Percentiles rank a stretch among this genome's conserved stretches.
These are phyloP conservation scores for Ancistrus triradiatus DNA, from an alignment of 2,113 vertebrate genomes.

Conservation along the genomic window DNA sequence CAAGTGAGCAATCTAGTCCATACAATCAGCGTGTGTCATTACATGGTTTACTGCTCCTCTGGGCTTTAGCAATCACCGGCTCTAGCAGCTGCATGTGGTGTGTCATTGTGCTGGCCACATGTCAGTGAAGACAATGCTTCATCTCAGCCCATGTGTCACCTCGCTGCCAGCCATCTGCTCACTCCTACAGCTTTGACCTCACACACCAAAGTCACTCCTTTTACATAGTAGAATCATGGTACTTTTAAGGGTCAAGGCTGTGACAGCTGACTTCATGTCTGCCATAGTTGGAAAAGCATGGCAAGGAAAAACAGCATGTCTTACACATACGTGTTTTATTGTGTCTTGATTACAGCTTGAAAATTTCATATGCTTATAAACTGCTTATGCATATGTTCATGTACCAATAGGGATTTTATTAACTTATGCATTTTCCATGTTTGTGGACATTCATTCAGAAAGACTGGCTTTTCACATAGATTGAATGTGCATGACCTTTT, in stretches of 20 bases:
- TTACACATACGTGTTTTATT: too few relatives aligned
- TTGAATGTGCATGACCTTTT: too few relatives aligned
- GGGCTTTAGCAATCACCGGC: not conserved
- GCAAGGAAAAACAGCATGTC: too few relatives aligned
- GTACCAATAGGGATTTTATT: too few relatives aligned
- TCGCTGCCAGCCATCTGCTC: constrained; percentile 38
- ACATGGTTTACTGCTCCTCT: not conserved
- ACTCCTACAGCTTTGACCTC: constrained; percentile 30
- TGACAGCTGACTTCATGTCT: constrained; percentile 8
- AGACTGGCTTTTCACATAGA: too few relatives aligned
- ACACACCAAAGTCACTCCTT: constrained; percentile 15
- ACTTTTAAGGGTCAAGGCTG: not conserved
- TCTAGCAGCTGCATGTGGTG: constrained; percentile 10
- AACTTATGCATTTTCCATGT: too few relatives aligned
- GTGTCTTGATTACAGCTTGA: too few relatives aligned
- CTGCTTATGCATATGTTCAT: too few relatives aligned
- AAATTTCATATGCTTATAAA: too few relatives aligned
- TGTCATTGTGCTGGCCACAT: constrained; percentile 23
- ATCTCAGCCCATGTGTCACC: constrained; percentile 17
- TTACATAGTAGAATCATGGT: not conserved
- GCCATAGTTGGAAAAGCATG: not conserved
- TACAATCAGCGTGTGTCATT: not conserved
- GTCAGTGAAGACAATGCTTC: constrained; percentile 15
- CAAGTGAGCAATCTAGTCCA: not conserved
- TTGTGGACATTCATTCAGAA: too few relatives aligned